These are phyloP conservation scores for Tinamus guttatus DNA, from an alignment of 2,113 vertebrate species.

Conservation along the genomic window DNA sequence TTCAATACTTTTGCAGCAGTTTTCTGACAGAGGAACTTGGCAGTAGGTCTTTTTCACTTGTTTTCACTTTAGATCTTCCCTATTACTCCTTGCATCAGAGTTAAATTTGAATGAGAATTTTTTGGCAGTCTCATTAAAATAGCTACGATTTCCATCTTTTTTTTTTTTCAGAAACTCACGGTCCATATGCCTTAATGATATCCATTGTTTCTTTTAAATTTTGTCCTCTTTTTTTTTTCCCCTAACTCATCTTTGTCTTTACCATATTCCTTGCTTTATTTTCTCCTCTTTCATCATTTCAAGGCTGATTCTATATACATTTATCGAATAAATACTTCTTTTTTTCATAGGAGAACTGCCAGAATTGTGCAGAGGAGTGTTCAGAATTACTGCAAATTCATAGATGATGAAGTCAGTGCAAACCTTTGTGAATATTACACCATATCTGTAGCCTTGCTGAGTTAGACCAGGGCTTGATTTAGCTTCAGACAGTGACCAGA, in stretches of 20 bases:
- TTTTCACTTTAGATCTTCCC: neutral
- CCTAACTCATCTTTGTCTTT: neutral
- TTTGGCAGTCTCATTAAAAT: neutral
- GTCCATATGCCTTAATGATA: neutral
- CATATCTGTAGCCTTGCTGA: neutral
- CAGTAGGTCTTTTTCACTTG: neutral
- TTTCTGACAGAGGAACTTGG: neutral
- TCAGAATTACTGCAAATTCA: neutral
- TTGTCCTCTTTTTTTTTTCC: neutral
- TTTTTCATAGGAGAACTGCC: neutral
- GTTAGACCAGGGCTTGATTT: neutral
- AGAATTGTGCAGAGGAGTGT: neutral
- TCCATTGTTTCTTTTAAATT: neutral
- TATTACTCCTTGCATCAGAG: neutral
- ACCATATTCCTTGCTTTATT: neutral
- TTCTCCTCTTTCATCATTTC: neutral
- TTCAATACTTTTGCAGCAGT: neutral
- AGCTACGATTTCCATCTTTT: neutral
- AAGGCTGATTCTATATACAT: neutral
- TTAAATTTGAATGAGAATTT: neutral
- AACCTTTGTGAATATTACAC: neutral
- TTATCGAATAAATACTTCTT: neutral
- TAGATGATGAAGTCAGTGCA: neutral
- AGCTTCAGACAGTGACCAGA: neutral
- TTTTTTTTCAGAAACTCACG: neutral